Conservation (phyloP, 2,113 vertebrate genomes). For the Clinocottus analis region DNA sequence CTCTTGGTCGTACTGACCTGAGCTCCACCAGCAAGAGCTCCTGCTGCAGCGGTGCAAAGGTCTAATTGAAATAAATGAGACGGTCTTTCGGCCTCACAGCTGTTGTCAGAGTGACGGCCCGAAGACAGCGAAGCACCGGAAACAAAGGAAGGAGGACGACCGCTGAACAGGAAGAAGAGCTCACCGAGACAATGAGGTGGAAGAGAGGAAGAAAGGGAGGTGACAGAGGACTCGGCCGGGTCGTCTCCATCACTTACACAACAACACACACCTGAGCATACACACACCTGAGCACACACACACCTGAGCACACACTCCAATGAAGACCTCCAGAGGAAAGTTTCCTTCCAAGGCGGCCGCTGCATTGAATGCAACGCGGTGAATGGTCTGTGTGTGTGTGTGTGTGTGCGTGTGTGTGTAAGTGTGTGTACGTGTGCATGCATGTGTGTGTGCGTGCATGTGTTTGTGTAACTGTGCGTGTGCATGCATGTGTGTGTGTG, state of each 20-base stretch:
- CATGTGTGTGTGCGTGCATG: conserved; percentile 21
- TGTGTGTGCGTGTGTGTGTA: background rate
- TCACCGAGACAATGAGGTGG: conserved; percentile 29
- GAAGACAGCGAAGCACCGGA: conserved; percentile 21
- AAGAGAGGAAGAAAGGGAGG: conserved; percentile 9
- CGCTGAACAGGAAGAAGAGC: conserved; percentile 39
- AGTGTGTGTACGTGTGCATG: conserved; percentile 21
- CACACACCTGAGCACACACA: background rate
- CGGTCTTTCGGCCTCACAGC: conserved; percentile 42
- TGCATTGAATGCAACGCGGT: conserved; percentile 43
- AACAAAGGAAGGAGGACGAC: conserved; percentile 44
- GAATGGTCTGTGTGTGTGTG: conserved; percentile 47
- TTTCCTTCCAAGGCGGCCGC: conserved; percentile 20
- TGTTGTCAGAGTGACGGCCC: conserved; percentile 50
- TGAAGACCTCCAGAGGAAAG: conserved; percentile 43
- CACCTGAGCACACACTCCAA: conserved; percentile 50
- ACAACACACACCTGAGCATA: no score
- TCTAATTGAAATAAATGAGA: conserved; percentile 70
- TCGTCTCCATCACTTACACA: conserved; percentile 53
- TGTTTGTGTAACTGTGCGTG: no score
- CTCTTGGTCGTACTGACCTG: background rate
- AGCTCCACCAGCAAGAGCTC: conserved; percentile 16
- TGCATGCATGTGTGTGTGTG: conserved; percentile 19
- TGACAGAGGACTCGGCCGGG: conserved; percentile 20
- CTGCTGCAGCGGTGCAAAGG: conserved; percentile 53